These are phyloP conservation scores for Metalampra italica DNA, from an alignment of 2,888 invertebrate genomes.

Conservation along the genomic window DNA sequence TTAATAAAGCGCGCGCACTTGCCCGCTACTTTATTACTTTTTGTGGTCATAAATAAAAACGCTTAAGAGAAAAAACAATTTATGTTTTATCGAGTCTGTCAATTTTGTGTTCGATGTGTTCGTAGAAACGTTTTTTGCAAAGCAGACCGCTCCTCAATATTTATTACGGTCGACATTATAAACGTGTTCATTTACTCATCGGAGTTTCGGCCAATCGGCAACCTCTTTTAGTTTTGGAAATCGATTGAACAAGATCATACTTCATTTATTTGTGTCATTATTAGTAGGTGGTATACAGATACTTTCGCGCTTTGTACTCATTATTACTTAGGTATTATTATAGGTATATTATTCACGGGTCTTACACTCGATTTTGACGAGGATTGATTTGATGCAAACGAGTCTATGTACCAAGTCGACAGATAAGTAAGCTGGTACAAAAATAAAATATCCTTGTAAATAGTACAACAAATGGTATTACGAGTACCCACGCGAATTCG, in stretches of 20 bases:
- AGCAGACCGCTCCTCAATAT: not conserved
- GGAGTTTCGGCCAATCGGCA: no score
- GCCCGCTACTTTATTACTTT: slow-evolving; percentile 69
- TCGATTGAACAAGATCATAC: no score
- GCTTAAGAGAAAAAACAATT: slow-evolving; percentile 54
- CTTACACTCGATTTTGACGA: no score
- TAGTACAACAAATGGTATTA: not conserved
- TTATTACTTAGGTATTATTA: no score
- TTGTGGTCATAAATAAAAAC: slow-evolving; percentile 68
- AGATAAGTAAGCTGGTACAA: not conserved
- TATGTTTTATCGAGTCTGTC: slow-evolving; percentile 50
- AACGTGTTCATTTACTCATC: not conserved
- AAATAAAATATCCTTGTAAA: not conserved
- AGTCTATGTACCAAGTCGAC: no score
- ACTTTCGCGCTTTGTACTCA: no score
- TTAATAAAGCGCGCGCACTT: slow-evolving; percentile 74
- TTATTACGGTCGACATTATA: slow-evolving; percentile 2
- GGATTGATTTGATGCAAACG: no score
- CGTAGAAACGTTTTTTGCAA: slow-evolving; percentile 1
- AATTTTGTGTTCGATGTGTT: slow-evolving; percentile 32
- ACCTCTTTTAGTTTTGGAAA: no score
- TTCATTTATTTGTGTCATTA: no score
- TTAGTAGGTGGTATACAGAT: no score
- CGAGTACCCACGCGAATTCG: slow-evolving; percentile 19
- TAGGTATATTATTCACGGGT: no score